A percentile compares a stretch with the other conserved stretches of the same genome.
These are phyloP conservation scores for Watsonalla cultraria DNA, from an alignment of 2,888 invertebrate genomes.

Conservation along the genomic window DNA sequence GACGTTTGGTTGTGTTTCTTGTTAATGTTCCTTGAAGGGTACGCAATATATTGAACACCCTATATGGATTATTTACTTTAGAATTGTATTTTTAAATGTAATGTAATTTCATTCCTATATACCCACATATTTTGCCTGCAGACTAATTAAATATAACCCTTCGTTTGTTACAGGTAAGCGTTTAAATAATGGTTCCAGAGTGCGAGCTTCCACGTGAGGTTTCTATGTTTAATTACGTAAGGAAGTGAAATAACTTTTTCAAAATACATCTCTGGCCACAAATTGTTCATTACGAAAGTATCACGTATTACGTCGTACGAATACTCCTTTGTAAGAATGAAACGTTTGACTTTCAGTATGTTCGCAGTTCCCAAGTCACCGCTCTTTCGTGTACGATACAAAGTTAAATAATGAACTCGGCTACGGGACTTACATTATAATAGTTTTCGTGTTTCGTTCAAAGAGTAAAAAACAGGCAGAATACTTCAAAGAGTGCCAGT, in stretches of 20 bases:
- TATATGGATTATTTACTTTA: neutral
- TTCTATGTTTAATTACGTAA: conserved; percentile 20
- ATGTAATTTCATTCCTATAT: neutral
- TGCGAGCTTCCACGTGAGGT: conserved; percentile 23
- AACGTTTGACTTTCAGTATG: conserved; percentile 1
- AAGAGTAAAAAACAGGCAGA: too few relatives aligned
- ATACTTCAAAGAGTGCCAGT: too few relatives aligned
- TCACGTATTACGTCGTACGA: too few relatives aligned
- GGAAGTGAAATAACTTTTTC: neutral
- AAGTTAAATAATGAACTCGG: conserved; percentile 17
- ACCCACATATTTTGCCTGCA: neutral
- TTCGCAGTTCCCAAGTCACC: conserved; percentile 6
- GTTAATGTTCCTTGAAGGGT: too few relatives aligned
- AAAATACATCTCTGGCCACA: too few relatives aligned
- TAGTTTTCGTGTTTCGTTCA: too few relatives aligned
- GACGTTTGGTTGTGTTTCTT: too few relatives aligned
- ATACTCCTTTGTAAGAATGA: conserved; percentile 1
- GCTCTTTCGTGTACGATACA: conserved; percentile 9
- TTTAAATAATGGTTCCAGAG: conserved; percentile 23
- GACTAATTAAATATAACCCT: conserved; percentile 17
- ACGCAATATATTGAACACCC: neutral
- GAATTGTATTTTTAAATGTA: too few relatives aligned
- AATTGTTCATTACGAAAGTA: too few relatives aligned
- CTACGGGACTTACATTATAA: neutral
- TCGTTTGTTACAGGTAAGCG: conserved; percentile 48